Percentiles rank a stretch among this genome's conserved stretches.
Conservation (phyloP, 2,113 vertebrate species). For the Oceanites oceanicus region DNA sequence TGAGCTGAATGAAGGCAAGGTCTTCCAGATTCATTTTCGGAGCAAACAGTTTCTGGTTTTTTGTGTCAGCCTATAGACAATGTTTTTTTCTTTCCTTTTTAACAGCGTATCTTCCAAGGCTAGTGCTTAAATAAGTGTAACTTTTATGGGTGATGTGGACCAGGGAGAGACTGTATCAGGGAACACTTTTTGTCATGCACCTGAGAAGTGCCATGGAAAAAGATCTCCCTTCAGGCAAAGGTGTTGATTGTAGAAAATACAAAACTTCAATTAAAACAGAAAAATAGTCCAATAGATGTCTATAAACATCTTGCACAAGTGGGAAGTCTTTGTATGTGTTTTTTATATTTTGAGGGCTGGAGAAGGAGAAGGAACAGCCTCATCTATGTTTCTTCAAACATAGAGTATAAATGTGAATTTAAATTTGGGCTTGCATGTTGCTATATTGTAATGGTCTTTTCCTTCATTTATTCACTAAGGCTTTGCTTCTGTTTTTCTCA, state of each 20-base stretch:
- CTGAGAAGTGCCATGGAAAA: background rate
- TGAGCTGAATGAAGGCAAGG: background rate
- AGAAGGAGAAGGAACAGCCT: background rate
- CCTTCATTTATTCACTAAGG: slow-evolving; percentile 68
- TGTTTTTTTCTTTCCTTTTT: background rate
- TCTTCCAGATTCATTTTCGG: background rate
- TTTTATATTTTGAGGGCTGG: background rate
- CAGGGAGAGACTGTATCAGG: background rate
- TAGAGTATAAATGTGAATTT: background rate
- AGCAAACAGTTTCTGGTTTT: background rate
- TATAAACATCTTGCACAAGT: background rate
- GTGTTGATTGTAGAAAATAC: background rate
- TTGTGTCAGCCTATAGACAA: background rate
- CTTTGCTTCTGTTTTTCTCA: slow-evolving; percentile 77
- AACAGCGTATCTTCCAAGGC: background rate
- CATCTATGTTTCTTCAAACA: background rate
- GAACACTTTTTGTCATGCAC: background rate
- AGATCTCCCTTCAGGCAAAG: background rate
- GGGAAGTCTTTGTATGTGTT: background rate
- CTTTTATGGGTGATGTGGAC: background rate
- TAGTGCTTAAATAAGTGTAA: background rate
- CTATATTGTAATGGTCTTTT: slow-evolving; percentile 37
- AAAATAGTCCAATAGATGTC: background rate
- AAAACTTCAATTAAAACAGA: background rate
- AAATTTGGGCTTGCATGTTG: slow-evolving; percentile 35